These are phyloP conservation scores for Idris sp. DNA, from an alignment of 1,140 invertebrate genomes.

Conservation along the genomic window DNA sequence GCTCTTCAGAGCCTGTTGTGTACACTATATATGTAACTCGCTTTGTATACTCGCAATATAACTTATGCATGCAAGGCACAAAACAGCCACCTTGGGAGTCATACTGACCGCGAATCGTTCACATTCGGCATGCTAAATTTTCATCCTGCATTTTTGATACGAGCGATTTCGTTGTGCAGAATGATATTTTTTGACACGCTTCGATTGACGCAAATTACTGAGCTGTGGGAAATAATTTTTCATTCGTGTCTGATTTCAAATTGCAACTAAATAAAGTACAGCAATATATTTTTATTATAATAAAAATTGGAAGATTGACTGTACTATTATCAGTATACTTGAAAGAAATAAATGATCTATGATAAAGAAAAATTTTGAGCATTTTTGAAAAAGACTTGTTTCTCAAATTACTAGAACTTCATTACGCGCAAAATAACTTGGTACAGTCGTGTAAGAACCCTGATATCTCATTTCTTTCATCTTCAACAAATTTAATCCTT, in stretches of 20 bases:
- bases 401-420: conserved; percentile 2
- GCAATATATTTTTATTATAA: too few relatives aligned
- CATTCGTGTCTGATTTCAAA: conserved; percentile 14
- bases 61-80: too few relatives aligned
- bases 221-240: conserved; percentile 22
- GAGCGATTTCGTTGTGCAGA: conserved; percentile 35
- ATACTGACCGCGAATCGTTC: conserved; percentile 65
- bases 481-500: conserved; percentile 46
- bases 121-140: conserved; percentile 37
- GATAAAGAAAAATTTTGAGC: too few relatives aligned
- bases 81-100: too few relatives aligned
- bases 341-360: too few relatives aligned
- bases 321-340: too few relatives aligned
- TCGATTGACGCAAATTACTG: background rate
- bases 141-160: conserved; percentile 38
- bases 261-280: too few relatives aligned
- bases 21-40: too few relatives aligned
- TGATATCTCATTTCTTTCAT: conserved; percentile 50
- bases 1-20: too few relatives aligned
- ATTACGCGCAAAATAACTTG: conserved; percentile 36
- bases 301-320: too few relatives aligned
- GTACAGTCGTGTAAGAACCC: conserved; percentile 33
- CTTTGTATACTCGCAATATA: too few relatives aligned
- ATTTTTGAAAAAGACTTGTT: too few relatives aligned
- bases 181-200: conserved; percentile 35